Evolutionary conservation across 2,888 invertebrate genomes (phyloP).

Genomic region (Cantharis lateralis): DNA sequence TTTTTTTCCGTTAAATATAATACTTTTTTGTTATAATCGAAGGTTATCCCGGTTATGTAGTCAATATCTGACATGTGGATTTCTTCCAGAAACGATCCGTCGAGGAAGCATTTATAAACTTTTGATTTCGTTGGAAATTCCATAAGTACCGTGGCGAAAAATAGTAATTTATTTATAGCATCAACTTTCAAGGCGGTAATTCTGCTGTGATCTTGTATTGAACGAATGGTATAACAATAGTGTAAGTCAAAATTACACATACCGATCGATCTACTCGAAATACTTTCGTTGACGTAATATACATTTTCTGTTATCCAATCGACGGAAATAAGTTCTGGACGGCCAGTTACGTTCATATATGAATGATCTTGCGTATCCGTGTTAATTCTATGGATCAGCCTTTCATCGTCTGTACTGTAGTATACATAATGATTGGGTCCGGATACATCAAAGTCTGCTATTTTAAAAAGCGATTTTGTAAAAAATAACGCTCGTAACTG

Average conservation of each 20-base stretch:
- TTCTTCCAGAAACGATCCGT: slow-evolving; percentile 58
- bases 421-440: slow-evolving; percentile 56
- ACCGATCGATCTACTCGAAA: slow-evolving; percentile 43
- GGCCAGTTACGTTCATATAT: slow-evolving; percentile 55
- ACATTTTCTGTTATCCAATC: slow-evolving; percentile 78
- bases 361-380: slow-evolving; percentile 50
- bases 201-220: slow-evolving; percentile 57
- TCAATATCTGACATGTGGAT: slow-evolving; percentile 47
- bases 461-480: neutral
- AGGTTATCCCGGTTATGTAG: slow-evolving; percentile 56
- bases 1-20: slow-evolving; percentile 80
- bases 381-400: slow-evolving; percentile 54
- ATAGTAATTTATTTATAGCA: slow-evolving; percentile 62
- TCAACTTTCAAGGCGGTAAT: slow-evolving; percentile 69
- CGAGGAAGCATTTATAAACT: slow-evolving; percentile 61
- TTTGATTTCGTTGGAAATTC: slow-evolving; percentile 57
- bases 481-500: neutral
- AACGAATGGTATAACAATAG: slow-evolving; percentile 55
- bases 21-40: slow-evolving; percentile 61
- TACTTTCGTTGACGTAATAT: slow-evolving; percentile 62
- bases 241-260: slow-evolving; percentile 50
- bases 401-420: slow-evolving; percentile 57
- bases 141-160: slow-evolving; percentile 60
- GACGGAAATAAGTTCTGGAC: slow-evolving; percentile 64
- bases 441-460: slow-evolving; percentile 57